phyloP scores from a whole-genome alignment of 2,888 invertebrate species.

The Oligia strigilis region DNA sequence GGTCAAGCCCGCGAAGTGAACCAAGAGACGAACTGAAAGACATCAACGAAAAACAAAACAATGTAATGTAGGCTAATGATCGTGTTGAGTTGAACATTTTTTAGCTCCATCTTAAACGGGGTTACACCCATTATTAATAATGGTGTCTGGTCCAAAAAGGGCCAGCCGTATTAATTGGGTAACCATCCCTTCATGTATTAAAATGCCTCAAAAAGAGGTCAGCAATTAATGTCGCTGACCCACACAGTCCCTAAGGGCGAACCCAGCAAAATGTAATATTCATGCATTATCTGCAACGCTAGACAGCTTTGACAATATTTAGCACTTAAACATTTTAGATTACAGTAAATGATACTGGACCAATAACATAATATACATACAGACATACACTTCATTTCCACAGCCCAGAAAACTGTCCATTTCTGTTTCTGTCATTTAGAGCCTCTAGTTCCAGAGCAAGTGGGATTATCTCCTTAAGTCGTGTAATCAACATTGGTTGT shows the following conservation, averaged over 20 bases:
- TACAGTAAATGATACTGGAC: constrained; percentile 4
- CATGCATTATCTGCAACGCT: constrained; percentile 25
- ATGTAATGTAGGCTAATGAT: too few relatives aligned
- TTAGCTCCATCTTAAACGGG: not conserved
- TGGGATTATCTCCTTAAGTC: not conserved
- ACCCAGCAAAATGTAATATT: constrained; percentile 27
- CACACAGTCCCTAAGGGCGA: constrained; percentile 3
- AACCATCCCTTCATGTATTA: constrained; percentile 10
- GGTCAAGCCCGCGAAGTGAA: constrained; percentile 36
- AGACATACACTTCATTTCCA: constrained; percentile 37
- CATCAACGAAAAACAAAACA: constrained; percentile 9
- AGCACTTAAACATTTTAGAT: not conserved
- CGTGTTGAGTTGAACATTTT: not conserved
- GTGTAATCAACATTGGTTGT: constrained; percentile 9
- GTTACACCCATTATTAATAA: not conserved
- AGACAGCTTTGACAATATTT: constrained; percentile 3
- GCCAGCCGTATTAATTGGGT: constrained; percentile 31
- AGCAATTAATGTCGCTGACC: constrained; percentile 30
- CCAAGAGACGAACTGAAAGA: constrained; percentile 3
- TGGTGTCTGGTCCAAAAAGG: constrained; percentile 17
- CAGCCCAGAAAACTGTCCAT: constrained; percentile 18
- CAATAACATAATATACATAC: not conserved
- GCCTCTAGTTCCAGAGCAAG: constrained; percentile 13
- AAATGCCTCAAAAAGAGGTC: constrained; percentile 34
- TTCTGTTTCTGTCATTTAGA: not conserved